Conservation (phyloP, 2,888 invertebrate species). For the Neuroscelio doddi region DNA sequence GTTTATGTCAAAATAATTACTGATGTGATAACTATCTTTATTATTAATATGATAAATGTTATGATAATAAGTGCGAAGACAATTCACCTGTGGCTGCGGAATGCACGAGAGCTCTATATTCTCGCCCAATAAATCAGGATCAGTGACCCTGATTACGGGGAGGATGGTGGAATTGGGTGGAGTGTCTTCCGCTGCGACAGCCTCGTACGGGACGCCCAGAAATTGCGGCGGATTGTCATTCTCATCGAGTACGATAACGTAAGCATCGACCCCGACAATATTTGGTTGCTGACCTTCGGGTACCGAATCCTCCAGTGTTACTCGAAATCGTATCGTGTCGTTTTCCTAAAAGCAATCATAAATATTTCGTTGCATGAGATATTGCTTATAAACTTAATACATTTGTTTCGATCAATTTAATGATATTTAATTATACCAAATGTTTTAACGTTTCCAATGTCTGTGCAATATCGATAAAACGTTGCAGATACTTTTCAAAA, state of each 20-base stretch:
- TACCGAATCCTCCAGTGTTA: conserved; percentile 86
- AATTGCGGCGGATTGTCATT: conserved; percentile 87
- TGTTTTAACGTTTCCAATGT: too few species aligned
- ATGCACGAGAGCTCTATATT: conserved; percentile 83
- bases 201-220: conserved; percentile 85
- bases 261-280: conserved; percentile 83
- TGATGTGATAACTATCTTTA: too few species aligned
- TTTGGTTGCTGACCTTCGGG: conserved; percentile 77
- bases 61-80: not conserved
- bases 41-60: not conserved
- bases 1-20: too few species aligned
- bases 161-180: conserved; percentile 82
- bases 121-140: conserved; percentile 86
- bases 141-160: conserved; percentile 82
- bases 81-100: conserved; percentile 73
- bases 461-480: too few species aligned
- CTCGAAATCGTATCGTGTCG: conserved; percentile 84
- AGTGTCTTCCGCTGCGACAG: conserved; percentile 85
- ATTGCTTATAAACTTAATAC: too few species aligned
- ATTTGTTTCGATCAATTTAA: too few species aligned
- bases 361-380: too few species aligned
- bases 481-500: too few species aligned
- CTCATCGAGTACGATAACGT: conserved; percentile 88
- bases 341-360: conserved; percentile 79
- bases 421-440: too few species aligned